Base-by-base conservation (phyloP, 2,888 invertebrate genomes). In the Ametastegia equiseti region DNA sequence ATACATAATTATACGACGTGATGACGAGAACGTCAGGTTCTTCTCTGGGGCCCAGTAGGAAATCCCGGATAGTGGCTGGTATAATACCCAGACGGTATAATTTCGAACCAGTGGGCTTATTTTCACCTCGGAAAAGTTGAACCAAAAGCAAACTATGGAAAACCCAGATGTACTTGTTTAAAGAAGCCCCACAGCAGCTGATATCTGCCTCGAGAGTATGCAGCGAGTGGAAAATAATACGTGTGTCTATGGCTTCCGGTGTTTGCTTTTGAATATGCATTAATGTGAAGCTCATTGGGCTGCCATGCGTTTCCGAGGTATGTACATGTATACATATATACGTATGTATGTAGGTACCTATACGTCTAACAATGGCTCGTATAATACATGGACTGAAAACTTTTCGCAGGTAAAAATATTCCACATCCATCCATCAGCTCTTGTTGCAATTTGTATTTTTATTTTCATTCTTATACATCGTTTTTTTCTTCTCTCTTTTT, bases 101-200 rank as follows among this genome's bases (percentile, higher is more conserved):
- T 75, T 54, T 75, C 36, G 33, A 54, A 54, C 50, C 75, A n/a
- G 2, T 9, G 19, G 54, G 75, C 36, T 75, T 75, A 75, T 75
- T 75, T 54, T 75, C 54, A 75, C 54, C 50, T 75, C 30, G 19
- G 36, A 42, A 63, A 78, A 78, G 63, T 63, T 78, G 19, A 60
- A 60, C 42, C 60, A 60, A n/a, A 78, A 78, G 47, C 60, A 78
- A 78, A 60, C 78, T 39, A 19, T 42, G 78, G 60, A 15, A 60
- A 42, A 63, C 23, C 7, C 30, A 19, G 67, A 19, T 63, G 60
- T n/a, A n/a, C n/a, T n/a, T n/a, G n/a, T 78, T 78, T 50, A 23
- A 75, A 60, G 78, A 78, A 78, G 63, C 78, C 63, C 33, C 60
- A 42, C 27, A 36, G 47, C 75, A 57, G n/a, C n/a, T n/a, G 50